phyloP scores from a whole-genome alignment of 2,113 vertebrate species.

The Erythrocebus patas region DNA sequence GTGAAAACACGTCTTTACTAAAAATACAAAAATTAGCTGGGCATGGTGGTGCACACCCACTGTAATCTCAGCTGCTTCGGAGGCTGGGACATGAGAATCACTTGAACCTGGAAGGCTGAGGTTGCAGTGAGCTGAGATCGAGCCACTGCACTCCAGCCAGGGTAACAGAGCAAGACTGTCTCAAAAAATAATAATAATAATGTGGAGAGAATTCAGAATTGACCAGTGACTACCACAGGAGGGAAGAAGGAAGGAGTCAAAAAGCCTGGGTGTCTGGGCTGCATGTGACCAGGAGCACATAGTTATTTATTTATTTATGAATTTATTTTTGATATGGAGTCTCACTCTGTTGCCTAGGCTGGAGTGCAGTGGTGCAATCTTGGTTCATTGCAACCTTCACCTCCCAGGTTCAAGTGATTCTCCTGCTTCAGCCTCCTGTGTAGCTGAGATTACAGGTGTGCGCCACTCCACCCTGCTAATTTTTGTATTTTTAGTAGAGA shows the following conservation, averaged over 20 bases:
- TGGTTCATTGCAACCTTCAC: not conserved
- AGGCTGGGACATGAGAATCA: no score
- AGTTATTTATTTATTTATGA: no score
- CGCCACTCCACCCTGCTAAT: not conserved
- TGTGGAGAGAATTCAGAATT: not conserved
- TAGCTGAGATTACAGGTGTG: not conserved
- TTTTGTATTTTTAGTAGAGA: not conserved
- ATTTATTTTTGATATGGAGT: not conserved
- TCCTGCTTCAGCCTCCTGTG: not conserved
- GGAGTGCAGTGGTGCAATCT: not conserved
- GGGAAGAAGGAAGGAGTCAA: not conserved
- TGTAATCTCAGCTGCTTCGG: no score
- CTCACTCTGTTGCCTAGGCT: not conserved
- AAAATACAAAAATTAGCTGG: no score
- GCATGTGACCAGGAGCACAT: not conserved
- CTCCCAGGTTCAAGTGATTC: not conserved
- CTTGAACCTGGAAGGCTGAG: no score
- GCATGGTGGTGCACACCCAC: no score
- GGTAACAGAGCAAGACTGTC: no score
- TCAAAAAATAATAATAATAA: not conserved
- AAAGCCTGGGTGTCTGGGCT: not conserved
- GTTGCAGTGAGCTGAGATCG: no score
- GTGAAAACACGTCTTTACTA: no score
- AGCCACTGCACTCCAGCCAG: no score
- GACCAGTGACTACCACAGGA: no score